Evolutionary conservation across 2,113 vertebrate genomes (phyloP), one percentile per base, ranked within the genome.

Genomic region (Beaufortia kweichowensis): DNA sequence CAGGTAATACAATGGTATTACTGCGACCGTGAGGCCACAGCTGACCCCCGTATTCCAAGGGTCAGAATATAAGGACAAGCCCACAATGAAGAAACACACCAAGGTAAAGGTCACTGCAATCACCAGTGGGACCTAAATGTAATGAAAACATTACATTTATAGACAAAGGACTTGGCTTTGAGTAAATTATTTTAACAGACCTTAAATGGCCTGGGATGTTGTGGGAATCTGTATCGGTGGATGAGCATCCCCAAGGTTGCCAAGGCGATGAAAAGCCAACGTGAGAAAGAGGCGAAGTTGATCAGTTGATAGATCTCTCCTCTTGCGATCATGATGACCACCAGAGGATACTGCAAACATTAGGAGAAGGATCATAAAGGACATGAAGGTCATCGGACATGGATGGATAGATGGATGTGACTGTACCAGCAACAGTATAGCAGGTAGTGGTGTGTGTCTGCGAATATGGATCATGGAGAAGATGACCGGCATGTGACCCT

Each of bases 381-480:
- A 55, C 15, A 33, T n/a, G 8, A 62, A 50, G 19, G 60, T 33
- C 19, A 75, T 2, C 24, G 19, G 31, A 59, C 39, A 59, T 3
- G 21, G 14, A 33, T 35, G 14, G 21, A 23, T 61, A n/a, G n/a
- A 43, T 10, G 4, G 3, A 21, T 28, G 23, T 15, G 48, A 23
- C 19, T 43, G 23, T 93, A 99, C 97, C 96, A 97, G 89, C 73
- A 98, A 87, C 82, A 98, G 90, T 83, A 98, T 93, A 81, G 96
- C 97, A 88, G 97, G 97, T 80, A 98, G 83, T 82, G 97, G 97
- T 74, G 97, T 99, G 43, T 92, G 92, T 91, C 95, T 94, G 84
- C 89, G 94, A 87, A 98, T 91, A 83, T 99, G 96, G 88, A 99
- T 98, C 97, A 99, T 99, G 86, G 96, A 98, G 78, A 99, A 96